These are phyloP conservation scores for Osmerus mordax DNA, from an alignment of 2,113 vertebrate species.

Conservation along the genomic window DNA sequence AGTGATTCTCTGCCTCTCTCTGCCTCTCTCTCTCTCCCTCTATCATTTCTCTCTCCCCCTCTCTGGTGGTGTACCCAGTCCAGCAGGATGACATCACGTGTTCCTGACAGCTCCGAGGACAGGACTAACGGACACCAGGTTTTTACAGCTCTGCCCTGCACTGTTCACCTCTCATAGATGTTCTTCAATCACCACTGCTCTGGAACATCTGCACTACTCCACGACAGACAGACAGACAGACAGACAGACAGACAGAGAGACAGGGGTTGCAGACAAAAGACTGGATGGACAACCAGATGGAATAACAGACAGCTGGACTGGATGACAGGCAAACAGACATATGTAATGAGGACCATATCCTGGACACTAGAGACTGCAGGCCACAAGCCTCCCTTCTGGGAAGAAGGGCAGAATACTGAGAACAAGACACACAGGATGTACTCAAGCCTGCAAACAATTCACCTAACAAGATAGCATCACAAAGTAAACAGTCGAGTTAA, in stretches of 20 bases:
- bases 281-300: too few relatives aligned
- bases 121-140: conserved; percentile 45
- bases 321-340: too few relatives aligned
- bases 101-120: conserved; percentile 42
- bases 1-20: conserved; percentile 24
- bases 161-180: background rate
- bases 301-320: too few relatives aligned
- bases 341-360: background rate
- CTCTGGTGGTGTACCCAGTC: conserved; percentile 50
- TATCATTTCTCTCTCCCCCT: conserved; percentile 3
- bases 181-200: too few relatives aligned
- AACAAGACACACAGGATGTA: conserved; percentile 13
- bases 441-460: conserved; percentile 33
- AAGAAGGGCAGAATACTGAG: background rate
- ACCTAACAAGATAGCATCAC: conserved; percentile 38
- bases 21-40: conserved; percentile 18
- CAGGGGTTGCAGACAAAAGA: too few relatives aligned
- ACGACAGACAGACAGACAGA: too few relatives aligned
- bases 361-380: conserved; percentile 6
- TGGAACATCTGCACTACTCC: too few relatives aligned
- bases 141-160: background rate
- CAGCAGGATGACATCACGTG: conserved; percentile 61
- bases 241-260: too few relatives aligned
- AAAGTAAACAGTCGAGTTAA: conserved; percentile 34
- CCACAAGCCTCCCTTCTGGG: background rate